Evolutionary conservation across 1,140 invertebrate genomes (phyloP).

Genomic region (Babylonia areolata): DNA sequence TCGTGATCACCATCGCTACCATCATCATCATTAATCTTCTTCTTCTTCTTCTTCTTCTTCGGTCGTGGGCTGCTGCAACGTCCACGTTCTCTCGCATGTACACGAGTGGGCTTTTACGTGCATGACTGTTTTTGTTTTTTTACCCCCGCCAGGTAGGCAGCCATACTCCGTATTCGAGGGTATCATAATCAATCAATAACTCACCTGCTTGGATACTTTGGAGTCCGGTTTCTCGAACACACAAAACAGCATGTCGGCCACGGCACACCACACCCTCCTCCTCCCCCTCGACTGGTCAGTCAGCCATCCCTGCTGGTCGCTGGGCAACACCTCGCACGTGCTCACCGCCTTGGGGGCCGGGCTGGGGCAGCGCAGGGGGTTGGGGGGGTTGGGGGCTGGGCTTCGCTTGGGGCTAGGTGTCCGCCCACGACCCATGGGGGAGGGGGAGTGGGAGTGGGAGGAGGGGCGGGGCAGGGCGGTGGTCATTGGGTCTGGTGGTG

Average conservation of each 20-base stretch:
- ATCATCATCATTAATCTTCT: too few species aligned
- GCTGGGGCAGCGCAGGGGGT: not conserved
- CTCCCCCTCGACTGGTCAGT: slow-evolving; percentile 56
- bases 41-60: too few species aligned
- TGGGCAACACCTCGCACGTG: slow-evolving; percentile 54
- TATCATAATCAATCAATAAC: too few species aligned
- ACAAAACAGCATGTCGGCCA: slow-evolving; percentile 66
- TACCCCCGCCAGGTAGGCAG: too few species aligned
- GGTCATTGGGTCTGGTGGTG: not conserved
- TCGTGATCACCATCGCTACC: too few species aligned
- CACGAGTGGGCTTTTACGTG: too few species aligned
- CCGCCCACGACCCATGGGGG: not conserved
- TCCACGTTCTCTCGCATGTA: too few species aligned
- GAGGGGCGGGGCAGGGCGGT: not conserved
- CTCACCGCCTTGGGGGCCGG: slow-evolving; percentile 50
- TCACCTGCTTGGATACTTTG: slow-evolving; percentile 50
- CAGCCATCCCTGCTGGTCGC: slow-evolving; percentile 61
- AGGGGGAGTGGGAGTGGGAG: not conserved
- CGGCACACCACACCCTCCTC: slow-evolving; percentile 59
- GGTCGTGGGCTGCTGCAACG: too few species aligned
- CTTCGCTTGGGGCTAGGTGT: slow-evolving; percentile 34
- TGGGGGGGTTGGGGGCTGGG: slow-evolving; percentile 41
- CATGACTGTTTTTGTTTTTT: too few species aligned
- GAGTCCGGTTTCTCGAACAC: slow-evolving; percentile 59
- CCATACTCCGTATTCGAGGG: too few species aligned